Percentiles rank a stretch among this genome's conserved stretches.
phyloP scores from a whole-genome alignment of 2,113 vertebrate genomes.

The Emberiza fucata region DNA sequence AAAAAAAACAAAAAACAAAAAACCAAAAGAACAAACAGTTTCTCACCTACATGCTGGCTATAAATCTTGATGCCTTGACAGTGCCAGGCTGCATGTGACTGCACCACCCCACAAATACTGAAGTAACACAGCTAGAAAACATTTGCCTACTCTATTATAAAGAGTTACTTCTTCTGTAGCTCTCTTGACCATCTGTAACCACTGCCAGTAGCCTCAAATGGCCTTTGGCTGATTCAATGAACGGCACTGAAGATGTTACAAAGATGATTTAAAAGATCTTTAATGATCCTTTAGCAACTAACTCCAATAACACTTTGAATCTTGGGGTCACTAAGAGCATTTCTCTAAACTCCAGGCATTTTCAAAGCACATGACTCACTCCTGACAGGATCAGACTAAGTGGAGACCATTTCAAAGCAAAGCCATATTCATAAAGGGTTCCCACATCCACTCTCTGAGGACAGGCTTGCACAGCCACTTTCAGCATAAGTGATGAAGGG shows the following conservation, averaged over 20 bases:
- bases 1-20: too few relatives aligned
- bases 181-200: neutral
- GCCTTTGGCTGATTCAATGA: neutral
- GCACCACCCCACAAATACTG: neutral
- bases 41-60: neutral
- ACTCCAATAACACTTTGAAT: neutral
- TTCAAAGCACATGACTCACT: constrained; percentile 39
- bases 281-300: neutral
- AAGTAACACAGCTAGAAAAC: neutral
- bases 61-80: rapidly evolving
- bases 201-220: neutral
- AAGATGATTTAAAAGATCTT: neutral
- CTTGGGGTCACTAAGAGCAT: neutral
- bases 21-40: neutral
- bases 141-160: neutral
- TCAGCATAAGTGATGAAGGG: neutral
- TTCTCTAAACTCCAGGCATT: neutral
- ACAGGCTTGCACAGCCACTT: neutral
- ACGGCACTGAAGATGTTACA: neutral
- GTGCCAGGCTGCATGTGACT: neutral
- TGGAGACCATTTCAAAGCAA: neutral
- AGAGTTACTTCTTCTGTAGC: neutral
- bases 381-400: constrained; percentile 17
- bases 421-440: neutral
- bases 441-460: neutral